phyloP scores from a whole-genome alignment of 2,113 vertebrate species.

The Ammodytes marinus region DNA sequence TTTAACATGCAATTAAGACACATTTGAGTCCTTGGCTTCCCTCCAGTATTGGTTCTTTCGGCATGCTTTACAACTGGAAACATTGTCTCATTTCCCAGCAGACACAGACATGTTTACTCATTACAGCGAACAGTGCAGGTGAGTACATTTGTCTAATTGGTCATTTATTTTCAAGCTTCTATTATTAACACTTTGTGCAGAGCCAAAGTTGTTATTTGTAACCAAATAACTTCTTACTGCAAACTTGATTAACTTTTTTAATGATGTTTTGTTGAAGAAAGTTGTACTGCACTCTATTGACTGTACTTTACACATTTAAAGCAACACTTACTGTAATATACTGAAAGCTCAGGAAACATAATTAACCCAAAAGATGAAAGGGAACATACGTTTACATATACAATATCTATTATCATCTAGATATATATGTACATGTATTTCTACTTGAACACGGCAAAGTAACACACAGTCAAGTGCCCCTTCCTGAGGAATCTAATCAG shows the following conservation, averaged over 20 bases:
- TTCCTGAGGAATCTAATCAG: conserved; percentile 47
- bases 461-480: conserved; percentile 52
- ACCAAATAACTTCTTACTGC: conserved; percentile 17
- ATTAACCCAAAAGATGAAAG: conserved; percentile 66
- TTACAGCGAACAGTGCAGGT: conserved; percentile 55
- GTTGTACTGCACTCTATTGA: neutral
- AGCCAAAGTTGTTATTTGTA: neutral
- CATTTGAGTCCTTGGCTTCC: conserved; percentile 14
- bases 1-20: no score
- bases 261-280: no score
- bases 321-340: conserved; percentile 26
- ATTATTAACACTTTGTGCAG: neutral
- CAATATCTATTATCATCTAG: neutral
- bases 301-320: conserved; percentile 4
- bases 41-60: conserved; percentile 38
- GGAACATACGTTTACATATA: conserved; percentile 33
- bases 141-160: conserved; percentile 39
- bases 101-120: conserved; percentile 58
- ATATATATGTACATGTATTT: conserved; percentile 45
- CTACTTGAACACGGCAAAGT: conserved; percentile 49
- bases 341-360: conserved; percentile 46
- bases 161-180: neutral
- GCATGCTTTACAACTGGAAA: conserved; percentile 49
- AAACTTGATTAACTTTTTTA: conserved; percentile 37
- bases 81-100: conserved; percentile 48